Percentiles rank a stretch among this genome's conserved stretches.
These are phyloP conservation scores for Boloria selene DNA, from an alignment of 2,888 invertebrate species.

Conservation along the genomic window DNA sequence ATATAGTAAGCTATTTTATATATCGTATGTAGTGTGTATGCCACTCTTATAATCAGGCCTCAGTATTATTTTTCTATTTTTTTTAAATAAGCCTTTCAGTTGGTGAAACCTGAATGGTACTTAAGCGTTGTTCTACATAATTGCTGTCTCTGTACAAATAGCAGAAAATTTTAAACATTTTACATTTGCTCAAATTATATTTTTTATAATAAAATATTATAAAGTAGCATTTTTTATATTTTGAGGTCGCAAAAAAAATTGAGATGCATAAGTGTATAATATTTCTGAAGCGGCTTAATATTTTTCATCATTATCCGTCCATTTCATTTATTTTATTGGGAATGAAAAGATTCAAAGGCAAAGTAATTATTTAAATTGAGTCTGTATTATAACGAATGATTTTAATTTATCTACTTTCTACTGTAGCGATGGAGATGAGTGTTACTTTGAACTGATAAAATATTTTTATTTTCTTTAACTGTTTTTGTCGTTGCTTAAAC, in stretches of 20 bases:
- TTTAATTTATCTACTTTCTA: constrained; percentile 8
- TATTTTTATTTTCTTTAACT: neutral
- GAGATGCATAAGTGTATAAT: neutral
- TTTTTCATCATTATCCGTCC: constrained; percentile 8
- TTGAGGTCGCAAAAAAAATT: neutral
- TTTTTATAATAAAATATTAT: constrained; percentile 6
- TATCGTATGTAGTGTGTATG: constrained; percentile 5
- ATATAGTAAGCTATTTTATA: neutral
- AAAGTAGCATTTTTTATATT: constrained; percentile 3
- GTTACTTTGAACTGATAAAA: constrained; percentile 5
- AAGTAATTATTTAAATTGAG: constrained; percentile 21
- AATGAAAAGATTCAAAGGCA: constrained; percentile 20
- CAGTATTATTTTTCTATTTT: constrained; percentile 16
- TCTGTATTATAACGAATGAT: constrained; percentile 17
- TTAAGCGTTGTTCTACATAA: constrained; percentile 19
- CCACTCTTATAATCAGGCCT: constrained; percentile 17
- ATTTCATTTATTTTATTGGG: constrained; percentile 19
- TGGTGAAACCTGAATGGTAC: constrained; percentile 19
- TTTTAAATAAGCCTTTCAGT: constrained; percentile 25
- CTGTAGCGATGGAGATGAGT: constrained; percentile 6
- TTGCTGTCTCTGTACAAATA: constrained; percentile 21
- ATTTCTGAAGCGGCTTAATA: neutral
- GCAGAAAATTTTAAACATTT: constrained; percentile 18
- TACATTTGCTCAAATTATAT: constrained; percentile 5
- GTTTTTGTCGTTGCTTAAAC: neutral